Base-by-base conservation (phyloP, 2,888 invertebrate genomes). In the Trissoscelio sp. region DNA sequence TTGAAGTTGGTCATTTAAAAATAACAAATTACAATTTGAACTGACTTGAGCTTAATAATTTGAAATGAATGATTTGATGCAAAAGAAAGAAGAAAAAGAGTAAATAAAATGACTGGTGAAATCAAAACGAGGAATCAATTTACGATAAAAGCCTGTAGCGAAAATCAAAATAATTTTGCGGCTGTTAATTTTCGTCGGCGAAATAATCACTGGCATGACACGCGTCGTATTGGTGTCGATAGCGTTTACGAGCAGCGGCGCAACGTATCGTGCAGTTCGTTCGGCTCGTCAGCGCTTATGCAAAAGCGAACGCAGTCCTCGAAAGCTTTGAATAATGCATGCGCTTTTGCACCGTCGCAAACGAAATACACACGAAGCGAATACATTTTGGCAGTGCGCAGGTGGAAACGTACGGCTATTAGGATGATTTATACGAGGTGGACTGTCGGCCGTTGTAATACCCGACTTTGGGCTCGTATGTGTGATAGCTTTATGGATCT, bases 291-390 rank as follows among this genome's bases (percentile, higher is more conserved):
- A 86, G 84, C 86, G 85, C 84, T 88, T 88, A 88, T 88, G 88
- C 87, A 88, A 89, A 88, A 83, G 81, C 82, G 53, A 60, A 62
- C 51, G 58, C 73, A 81, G 83, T 83, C 84, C 86, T 83, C 84
- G 81, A 82, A 82, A 80, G 83, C 83, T 78, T 83, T 90, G 89
- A 90, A 90, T 90, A 90, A 90, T 90, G 88, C 89, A 90, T 89
- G 85, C 85, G 87, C 86, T 87, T 89, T 86, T 84, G 73, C 82
- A 83, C 62, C 85, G 86, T 80, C 81, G 57, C 87, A 84, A 87
- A 86, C 85, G 85, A 86, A 87, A 86, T 82, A 83, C 77, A 85
- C 69, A 70, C 67, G 67, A 67, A 83, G 74, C 77, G 78, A 60
- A 79, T 70, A 75, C 84, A 85, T 88, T 88, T 88, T 84, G 88